These are phyloP conservation scores for Tupiocoris notatus DNA, from an alignment of 2,888 invertebrate genomes.

Conservation along the genomic window DNA sequence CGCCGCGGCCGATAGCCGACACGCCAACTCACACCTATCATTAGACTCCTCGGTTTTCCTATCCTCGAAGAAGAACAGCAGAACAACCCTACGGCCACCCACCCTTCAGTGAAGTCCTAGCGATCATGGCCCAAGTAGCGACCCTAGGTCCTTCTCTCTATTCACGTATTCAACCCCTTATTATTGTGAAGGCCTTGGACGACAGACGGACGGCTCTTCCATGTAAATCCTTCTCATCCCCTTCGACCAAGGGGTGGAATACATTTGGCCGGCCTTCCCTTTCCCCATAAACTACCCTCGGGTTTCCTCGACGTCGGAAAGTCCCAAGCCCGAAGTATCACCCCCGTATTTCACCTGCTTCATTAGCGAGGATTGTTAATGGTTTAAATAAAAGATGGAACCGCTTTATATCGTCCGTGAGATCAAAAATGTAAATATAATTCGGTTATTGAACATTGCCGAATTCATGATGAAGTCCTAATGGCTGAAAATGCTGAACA, in stretches of 20 bases:
- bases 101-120: background rate
- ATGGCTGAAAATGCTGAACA: too few relatives aligned
- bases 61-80: too few relatives aligned
- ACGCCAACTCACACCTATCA: slow-evolving; percentile 44
- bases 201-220: slow-evolving; percentile 32
- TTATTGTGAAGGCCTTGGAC: slow-evolving; percentile 29
- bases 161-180: slow-evolving; percentile 42
- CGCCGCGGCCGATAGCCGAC: slow-evolving; percentile 33
- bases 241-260: slow-evolving; percentile 32
- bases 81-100: background rate
- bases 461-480: too few relatives aligned
- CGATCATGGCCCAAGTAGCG: background rate
- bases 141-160: slow-evolving; percentile 7
- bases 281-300: slow-evolving; percentile 30
- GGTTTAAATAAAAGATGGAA: slow-evolving; percentile 17
- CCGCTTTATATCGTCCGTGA: too few relatives aligned
- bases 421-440: too few relatives aligned
- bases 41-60: slow-evolving; percentile 12
- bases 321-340: background rate
- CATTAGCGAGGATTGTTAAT: slow-evolving; percentile 37
- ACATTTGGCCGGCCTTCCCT: slow-evolving; percentile 9
- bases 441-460: too few relatives aligned
- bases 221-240: slow-evolving; percentile 29
- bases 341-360: slow-evolving; percentile 36
- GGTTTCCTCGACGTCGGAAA: slow-evolving; percentile 10